phyloP scores from a whole-genome alignment of 2,888 invertebrate genomes.

The Eupelmus urozonus region DNA sequence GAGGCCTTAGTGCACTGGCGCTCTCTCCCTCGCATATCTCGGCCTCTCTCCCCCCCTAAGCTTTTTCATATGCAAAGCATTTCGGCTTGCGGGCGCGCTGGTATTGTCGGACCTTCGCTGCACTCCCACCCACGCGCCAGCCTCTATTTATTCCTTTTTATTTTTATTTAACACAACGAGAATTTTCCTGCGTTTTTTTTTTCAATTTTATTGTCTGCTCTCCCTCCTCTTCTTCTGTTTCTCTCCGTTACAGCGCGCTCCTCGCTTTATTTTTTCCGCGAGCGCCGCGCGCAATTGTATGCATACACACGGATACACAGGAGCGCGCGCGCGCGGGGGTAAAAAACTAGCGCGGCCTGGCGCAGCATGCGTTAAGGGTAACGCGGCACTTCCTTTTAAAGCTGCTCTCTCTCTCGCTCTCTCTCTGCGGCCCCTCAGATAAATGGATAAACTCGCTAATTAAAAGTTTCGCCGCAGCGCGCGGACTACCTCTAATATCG shows the following conservation, averaged over 20 bases:
- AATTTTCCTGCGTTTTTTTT: conserved; percentile 23
- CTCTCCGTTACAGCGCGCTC: not conserved
- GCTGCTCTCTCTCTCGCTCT: conserved; percentile 34
- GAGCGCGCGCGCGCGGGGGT: not conserved
- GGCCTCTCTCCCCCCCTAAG: conserved; percentile 27
- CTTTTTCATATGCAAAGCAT: conserved; percentile 76
- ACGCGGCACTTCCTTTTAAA: conserved; percentile 64
- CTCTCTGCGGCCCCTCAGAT: not conserved
- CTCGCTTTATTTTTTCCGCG: not conserved
- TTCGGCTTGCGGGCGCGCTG: conserved; percentile 56
- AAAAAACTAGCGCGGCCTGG: conserved; percentile 23
- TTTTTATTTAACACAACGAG: not conserved
- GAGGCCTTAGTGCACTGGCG: not conserved
- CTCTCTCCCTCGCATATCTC: not conserved
- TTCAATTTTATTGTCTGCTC: conserved; percentile 45
- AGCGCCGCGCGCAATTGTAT: not conserved
- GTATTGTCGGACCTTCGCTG: not conserved
- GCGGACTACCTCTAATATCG: conserved; percentile 54
- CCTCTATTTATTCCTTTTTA: not conserved
- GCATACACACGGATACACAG: not conserved
- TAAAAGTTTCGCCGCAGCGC: conserved; percentile 68
- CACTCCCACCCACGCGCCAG: not conserved
- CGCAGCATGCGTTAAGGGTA: not conserved
- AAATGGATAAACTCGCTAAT: conserved; percentile 73
- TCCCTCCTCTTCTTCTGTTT: too few relatives aligned